Evolutionary conservation across 2,113 vertebrate genomes (phyloP).

Genomic region (Porphyrio hochstetteri): DNA sequence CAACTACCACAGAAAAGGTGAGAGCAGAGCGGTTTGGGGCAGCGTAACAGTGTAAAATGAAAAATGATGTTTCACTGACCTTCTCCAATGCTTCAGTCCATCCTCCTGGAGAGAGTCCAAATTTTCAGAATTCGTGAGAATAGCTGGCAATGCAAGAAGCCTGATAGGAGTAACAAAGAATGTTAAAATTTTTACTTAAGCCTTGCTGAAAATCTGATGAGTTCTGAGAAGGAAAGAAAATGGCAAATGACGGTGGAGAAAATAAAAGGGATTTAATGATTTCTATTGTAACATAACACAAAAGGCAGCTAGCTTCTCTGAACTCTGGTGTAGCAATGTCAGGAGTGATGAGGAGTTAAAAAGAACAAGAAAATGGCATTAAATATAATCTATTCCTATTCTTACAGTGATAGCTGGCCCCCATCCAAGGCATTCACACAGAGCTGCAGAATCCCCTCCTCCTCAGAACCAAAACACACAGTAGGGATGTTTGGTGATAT

Average conservation of each 20-base stretch:
- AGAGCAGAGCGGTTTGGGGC: neutral
- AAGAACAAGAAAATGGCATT: neutral
- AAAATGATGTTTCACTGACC: slow-evolving; percentile 10
- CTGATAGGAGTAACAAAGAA: neutral
- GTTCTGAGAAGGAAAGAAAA: neutral
- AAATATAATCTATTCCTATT: slow-evolving; percentile 2
- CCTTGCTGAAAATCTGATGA: neutral
- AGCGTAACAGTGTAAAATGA: slow-evolving; percentile 1
- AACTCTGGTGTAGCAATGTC: neutral
- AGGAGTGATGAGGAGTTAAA: neutral
- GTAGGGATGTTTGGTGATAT: slow-evolving; percentile 10
- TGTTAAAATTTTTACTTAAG: neutral
- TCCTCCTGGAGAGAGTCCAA: slow-evolving; percentile 37
- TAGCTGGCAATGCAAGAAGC: neutral
- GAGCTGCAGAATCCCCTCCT: neutral
- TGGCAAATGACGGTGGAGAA: neutral
- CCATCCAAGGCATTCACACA: neutral
- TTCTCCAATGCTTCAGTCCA: neutral
- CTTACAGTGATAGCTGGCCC: neutral
- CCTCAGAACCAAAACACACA: slow-evolving; percentile 11
- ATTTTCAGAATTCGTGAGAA: neutral
- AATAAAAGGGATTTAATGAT: neutral
- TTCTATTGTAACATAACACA: neutral
- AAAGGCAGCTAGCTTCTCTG: neutral
- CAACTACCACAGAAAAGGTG: neutral